These are phyloP conservation scores for Lates calcarifer DNA, from an alignment of 2,113 vertebrate species.

Conservation along the genomic window DNA sequence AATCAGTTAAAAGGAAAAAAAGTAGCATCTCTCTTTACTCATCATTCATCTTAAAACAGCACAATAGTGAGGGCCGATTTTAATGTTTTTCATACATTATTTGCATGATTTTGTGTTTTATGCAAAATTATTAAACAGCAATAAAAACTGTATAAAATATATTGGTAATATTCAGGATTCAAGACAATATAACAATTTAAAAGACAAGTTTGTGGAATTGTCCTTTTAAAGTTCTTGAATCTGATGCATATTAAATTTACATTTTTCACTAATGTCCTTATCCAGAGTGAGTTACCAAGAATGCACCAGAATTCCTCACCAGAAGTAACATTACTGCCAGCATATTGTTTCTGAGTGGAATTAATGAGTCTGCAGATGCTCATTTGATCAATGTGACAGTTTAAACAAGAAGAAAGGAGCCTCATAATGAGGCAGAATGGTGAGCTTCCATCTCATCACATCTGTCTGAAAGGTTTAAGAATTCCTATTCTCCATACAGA, in stretches of 20 bases:
- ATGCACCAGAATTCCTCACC: not conserved
- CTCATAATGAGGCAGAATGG: constrained; percentile 21
- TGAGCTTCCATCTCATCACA: constrained; percentile 21
- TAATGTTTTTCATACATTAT: too few relatives aligned
- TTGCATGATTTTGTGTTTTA: not conserved
- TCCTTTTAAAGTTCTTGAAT: not conserved
- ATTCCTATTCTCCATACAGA: constrained; percentile 20
- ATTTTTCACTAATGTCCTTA: not conserved
- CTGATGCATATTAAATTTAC: not conserved
- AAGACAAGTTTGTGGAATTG: not conserved
- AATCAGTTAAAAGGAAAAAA: too few relatives aligned
- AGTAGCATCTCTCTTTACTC: too few relatives aligned
- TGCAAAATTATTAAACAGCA: not conserved
- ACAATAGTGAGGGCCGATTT: too few relatives aligned
- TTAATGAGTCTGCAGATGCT: constrained; percentile 29
- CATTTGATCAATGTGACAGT: constrained; percentile 23
- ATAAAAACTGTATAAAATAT: not conserved
- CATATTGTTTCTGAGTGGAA: not conserved
- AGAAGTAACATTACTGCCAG: not conserved
- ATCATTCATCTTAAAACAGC: too few relatives aligned
- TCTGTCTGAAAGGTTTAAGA: not conserved
- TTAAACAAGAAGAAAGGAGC: not conserved
- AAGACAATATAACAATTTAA: not conserved
- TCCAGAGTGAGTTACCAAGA: not conserved
- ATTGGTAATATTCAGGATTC: not conserved